These are phyloP conservation scores for Numenius phaeopus DNA, from an alignment of 2,797 vertebrate genomes.

Conservation along the genomic window DNA sequence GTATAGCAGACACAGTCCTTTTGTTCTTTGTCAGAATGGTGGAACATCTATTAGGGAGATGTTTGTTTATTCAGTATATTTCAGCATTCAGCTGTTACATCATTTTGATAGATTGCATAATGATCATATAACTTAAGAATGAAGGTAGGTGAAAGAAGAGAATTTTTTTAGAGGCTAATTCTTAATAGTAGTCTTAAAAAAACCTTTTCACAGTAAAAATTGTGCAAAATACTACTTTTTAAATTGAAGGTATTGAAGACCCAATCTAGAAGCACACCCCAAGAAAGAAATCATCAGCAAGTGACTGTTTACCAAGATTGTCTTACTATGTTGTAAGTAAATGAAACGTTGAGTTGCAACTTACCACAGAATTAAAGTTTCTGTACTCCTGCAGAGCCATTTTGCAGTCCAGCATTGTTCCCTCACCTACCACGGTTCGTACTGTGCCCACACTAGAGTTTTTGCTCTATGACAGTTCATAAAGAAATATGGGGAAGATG, in stretches of 20 bases:
- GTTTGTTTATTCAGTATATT: not conserved
- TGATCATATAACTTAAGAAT: not conserved
- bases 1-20: not conserved
- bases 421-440: slow-evolving; percentile 53
- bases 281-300: not conserved
- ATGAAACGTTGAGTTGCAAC: slow-evolving; percentile 18
- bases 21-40: not conserved
- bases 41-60: not conserved
- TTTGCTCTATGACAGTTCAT: slow-evolving; percentile 79
- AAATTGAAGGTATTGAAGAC: not conserved
- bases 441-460: slow-evolving; percentile 74
- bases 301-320: not conserved
- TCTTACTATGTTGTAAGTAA: not conserved
- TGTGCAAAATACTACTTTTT: not conserved
- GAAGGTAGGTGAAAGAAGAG: not conserved
- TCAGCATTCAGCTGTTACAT: not conserved
- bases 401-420: slow-evolving; percentile 82
- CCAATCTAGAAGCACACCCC: not conserved
- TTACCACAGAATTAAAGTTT: slow-evolving; percentile 83
- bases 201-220: not conserved
- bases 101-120: not conserved
- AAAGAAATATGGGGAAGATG: not conserved
- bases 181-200: not conserved
- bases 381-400: slow-evolving; percentile 85
- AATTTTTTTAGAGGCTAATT: not conserved